These are phyloP conservation scores for Melipona bicolor DNA, from an alignment of 2,888 invertebrate species.

Conservation along the genomic window DNA sequence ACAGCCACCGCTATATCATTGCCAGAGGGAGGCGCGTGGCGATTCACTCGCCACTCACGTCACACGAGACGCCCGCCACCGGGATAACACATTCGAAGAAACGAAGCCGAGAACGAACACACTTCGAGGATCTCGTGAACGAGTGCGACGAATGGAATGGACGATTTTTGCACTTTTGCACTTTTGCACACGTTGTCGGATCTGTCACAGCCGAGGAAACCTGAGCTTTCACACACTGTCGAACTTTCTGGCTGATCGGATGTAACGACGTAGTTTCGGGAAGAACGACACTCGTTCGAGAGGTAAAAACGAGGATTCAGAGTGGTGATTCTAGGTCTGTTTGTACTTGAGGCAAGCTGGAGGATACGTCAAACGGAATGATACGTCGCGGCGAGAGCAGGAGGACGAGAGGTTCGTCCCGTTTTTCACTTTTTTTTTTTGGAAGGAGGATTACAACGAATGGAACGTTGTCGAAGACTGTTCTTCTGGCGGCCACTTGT, in stretches of 20 bases:
- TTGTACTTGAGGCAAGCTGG: background rate
- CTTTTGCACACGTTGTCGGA: constrained; percentile 23
- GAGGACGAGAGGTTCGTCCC: too few species aligned
- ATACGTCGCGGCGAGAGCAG: background rate
- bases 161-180: constrained; percentile 34
- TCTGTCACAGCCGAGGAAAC: constrained; percentile 15
- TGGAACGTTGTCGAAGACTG: background rate
- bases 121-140: background rate
- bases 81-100: constrained; percentile 14
- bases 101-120: background rate
- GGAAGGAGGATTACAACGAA: background rate
- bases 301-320: background rate
- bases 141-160: background rate
- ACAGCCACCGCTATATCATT: constrained; percentile 47
- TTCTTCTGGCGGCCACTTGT: constrained; percentile 44
- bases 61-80: constrained; percentile 8
- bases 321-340: background rate
- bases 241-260: constrained; percentile 11
- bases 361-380: constrained; percentile 21
- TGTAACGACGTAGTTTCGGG: too few species aligned
- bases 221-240: background rate
- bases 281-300: constrained; percentile 18
- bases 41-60: constrained; percentile 27
- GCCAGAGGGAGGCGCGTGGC: constrained; percentile 1
- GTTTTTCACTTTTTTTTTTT: background rate